These are phyloP conservation scores for Macrobrachium nipponense DNA, from an alignment of 1,140 invertebrate genomes.

Conservation along the genomic window DNA sequence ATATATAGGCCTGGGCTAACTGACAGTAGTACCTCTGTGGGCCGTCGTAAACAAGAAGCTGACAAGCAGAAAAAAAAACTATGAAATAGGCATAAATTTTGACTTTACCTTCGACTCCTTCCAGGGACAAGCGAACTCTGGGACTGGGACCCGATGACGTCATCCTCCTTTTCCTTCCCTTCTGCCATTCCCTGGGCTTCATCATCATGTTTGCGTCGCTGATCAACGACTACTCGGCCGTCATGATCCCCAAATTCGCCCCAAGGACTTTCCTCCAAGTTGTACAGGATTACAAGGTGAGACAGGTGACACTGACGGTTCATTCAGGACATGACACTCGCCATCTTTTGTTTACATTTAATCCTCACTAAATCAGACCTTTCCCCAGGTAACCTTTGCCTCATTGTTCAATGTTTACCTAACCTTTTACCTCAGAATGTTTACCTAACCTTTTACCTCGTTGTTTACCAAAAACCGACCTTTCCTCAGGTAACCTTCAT, in stretches of 20 bases:
- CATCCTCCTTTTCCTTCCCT: not conserved
- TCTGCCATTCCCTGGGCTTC: not conserved
- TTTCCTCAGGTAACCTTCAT: not conserved
- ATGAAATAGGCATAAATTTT: not conserved
- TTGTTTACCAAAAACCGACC: no score
- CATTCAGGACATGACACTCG: no score
- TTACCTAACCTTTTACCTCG: no score
- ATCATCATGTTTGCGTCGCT: slow-evolving; percentile 9
- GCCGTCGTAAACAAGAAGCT: no score
- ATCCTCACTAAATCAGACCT: not conserved
- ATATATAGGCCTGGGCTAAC: no score
- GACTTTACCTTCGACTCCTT: not conserved
- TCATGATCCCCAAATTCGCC: not conserved
- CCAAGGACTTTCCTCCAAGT: not conserved
- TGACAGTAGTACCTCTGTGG: no score
- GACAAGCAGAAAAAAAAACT: no score
- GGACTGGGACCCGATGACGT: not conserved
- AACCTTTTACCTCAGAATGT: no score
- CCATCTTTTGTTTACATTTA: no score
- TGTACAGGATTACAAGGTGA: slow-evolving; percentile 7
- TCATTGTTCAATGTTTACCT: no score
- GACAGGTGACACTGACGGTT: no score
- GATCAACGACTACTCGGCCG: not conserved
- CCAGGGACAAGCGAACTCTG: not conserved
- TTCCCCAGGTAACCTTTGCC: not conserved